Evolutionary conservation across 2,888 invertebrate genomes (phyloP), one percentile per base, ranked within the genome.

Genomic region (Dasysyrphus albostriatus): DNA sequence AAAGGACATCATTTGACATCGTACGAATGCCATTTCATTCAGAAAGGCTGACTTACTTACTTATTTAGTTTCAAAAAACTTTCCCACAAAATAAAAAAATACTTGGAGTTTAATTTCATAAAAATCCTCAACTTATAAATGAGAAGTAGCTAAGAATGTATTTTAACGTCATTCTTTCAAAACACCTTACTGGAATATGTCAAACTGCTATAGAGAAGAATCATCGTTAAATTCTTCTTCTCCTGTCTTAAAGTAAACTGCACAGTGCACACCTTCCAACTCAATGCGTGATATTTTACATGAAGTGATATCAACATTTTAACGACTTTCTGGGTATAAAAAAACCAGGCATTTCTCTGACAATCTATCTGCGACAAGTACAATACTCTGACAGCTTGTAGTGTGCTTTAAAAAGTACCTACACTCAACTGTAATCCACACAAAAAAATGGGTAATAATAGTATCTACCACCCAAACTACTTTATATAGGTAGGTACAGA

Each of bases 361-460:
- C 39, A 39, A 34, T 39, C 10, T 24, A 10, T 39, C 10, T 24
- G 5, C 19, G 34, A 61, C 39, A 61, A 39, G 8, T 24, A 8
- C 19, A 39, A 47, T 16, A 44, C 19, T 32, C 29, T 47, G 16
- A 4, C 47, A 16, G 9, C 8, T 16, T 44, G 14, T 12, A 16
- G 47, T 16, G 4, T 54, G 24, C n/a, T 29, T 29, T 2, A 49
- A 19, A 49, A 19, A 9, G 49, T 19, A 16, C 19, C 8, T 9
- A 51, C 49, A 51, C 24, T 51, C 49, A 47, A 47, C 16, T 19
- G 7, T 37, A 44, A 24, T 14, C 54, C 65, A n/a, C n/a, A 5
- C n/a, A 24, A 24, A 65, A 72, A 76, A 65, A 59, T 67, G 49
- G 54, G 77, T 9, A 75, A 56, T 56, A 70, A 12, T 6, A 54